Evolutionary conservation across 2,888 invertebrate genomes (phyloP), one percentile per base, ranked within the genome.

Genomic region (Amaurobius ferox): DNA sequence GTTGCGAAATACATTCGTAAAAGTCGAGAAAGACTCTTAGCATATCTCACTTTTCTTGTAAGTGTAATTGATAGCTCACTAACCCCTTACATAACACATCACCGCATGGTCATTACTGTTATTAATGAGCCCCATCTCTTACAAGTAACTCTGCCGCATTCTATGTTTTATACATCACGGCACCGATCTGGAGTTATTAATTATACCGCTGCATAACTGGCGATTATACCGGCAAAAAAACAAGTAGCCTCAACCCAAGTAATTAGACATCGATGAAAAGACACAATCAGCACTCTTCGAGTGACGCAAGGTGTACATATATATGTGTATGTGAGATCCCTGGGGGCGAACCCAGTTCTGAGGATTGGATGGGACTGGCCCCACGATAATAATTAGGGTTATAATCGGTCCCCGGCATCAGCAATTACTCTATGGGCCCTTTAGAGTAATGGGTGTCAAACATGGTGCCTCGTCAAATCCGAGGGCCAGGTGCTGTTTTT

Each of bases 371-470:
- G 83, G 83, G 83, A 39, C 77, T 76, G 77, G 64, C 68, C 73
- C 40, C 76, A 81, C 76, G 70, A 81, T 77, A 77, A 77, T 83
- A 83, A 83, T 83, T 83, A 83, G 71, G 66, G 83, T 55, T 30
- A 48, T 83, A 83, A 83, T 83, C 83, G 77, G 35, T 64, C 40
- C 71, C 55, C 77, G 48, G 55, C 83, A 83, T 83, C 83, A 83
- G 77, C 83, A 83, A 83, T 83, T 83, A 83, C 83, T 83, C 77
- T 77, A 83, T 83, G 35, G 76, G 70, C 62, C 19, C 44, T 76
- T 81, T 71, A 76, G 83, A 83, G 77, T 83, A 77, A 83, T 83
- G 77, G 77, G 83, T 83, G 83, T 77, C 83, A 70, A 80, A 74
- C 79, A 74, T 74, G 76, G 70, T 48, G 76, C 76, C 81, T 55